phyloP scores from a whole-genome alignment of 2,888 invertebrate species.

The Serripes groenlandicus region DNA sequence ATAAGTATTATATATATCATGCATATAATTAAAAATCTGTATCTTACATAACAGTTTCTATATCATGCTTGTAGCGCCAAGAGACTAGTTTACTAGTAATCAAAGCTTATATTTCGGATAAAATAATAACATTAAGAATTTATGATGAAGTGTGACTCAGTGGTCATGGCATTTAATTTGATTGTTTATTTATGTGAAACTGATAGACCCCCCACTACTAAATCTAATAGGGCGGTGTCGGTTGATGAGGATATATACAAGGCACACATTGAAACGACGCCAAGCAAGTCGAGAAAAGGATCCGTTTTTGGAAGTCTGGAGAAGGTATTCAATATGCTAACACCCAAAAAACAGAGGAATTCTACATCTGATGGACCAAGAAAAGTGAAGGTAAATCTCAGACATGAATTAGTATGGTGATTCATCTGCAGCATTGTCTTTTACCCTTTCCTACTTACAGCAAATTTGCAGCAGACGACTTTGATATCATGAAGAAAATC shows the following conservation, averaged over 20 bases:
- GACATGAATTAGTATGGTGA: too few relatives aligned
- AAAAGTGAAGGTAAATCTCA: slow-evolving; percentile 86
- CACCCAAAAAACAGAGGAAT: slow-evolving; percentile 88
- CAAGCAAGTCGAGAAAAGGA: slow-evolving; percentile 86
- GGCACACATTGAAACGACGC: slow-evolving; percentile 80
- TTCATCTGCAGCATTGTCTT: too few relatives aligned
- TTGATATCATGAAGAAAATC: too few relatives aligned
- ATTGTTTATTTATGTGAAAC: slow-evolving; percentile 35
- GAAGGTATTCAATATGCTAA: slow-evolving; percentile 90
- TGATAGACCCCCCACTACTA: slow-evolving; percentile 58
- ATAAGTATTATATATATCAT: background rate
- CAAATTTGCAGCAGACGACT: too few relatives aligned
- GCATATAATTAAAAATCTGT: background rate
- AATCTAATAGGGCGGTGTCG: slow-evolving; percentile 80
- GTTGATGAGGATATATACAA: slow-evolving; percentile 84
- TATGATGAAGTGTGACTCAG: slow-evolving; percentile 52
- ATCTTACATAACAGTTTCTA: too few relatives aligned
- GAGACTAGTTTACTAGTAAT: too few relatives aligned
- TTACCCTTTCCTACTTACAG: too few relatives aligned
- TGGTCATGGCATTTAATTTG: slow-evolving; percentile 56
- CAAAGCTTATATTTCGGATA: too few relatives aligned
- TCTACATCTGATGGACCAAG: slow-evolving; percentile 83
- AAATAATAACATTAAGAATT: too few relatives aligned
- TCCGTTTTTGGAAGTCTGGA: slow-evolving; percentile 91
- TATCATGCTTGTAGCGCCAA: too few relatives aligned